phyloP scores from a whole-genome alignment of 2,888 invertebrate species.

The Rhamnusium bicolor region DNA sequence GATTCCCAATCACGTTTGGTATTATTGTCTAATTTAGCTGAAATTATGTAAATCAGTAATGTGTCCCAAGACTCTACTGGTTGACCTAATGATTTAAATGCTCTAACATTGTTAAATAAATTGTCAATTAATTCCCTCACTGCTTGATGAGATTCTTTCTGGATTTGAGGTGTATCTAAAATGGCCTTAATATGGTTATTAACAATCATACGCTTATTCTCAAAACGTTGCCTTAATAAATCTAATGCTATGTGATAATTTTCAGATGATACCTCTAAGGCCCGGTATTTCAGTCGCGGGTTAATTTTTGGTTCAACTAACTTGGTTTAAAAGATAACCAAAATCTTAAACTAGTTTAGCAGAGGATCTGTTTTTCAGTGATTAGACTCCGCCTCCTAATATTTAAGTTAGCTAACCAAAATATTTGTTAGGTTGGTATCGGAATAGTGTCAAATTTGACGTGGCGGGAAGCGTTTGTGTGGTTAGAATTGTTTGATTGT shows the following conservation, averaged over 20 bases:
- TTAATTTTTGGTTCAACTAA: too few species aligned
- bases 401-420: too few species aligned
- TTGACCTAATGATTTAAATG: constrained; percentile 42
- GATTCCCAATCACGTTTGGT: constrained; percentile 1
- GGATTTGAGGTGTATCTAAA: constrained; percentile 6
- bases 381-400: too few species aligned
- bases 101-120: constrained; percentile 42
- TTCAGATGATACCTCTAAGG: constrained; percentile 31
- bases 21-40: constrained; percentile 23
- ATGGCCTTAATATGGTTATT: constrained; percentile 42
- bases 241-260: constrained; percentile 40
- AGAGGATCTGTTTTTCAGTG: too few species aligned
- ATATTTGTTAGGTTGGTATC: too few species aligned
- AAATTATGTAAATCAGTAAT: constrained; percentile 39
- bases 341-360: too few species aligned
- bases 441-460: too few species aligned
- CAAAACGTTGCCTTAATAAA: constrained; percentile 37
- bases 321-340: too few species aligned
- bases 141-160: background rate
- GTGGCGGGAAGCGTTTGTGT: too few species aligned
- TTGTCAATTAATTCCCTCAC: constrained; percentile 17
- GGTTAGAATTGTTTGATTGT: too few species aligned
- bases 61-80: constrained; percentile 41
- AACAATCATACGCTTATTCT: constrained; percentile 36
- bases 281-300: too few species aligned